These are phyloP conservation scores for Canis aureus DNA, from an alignment of 2,113 vertebrate genomes.

Conservation along the genomic window DNA sequence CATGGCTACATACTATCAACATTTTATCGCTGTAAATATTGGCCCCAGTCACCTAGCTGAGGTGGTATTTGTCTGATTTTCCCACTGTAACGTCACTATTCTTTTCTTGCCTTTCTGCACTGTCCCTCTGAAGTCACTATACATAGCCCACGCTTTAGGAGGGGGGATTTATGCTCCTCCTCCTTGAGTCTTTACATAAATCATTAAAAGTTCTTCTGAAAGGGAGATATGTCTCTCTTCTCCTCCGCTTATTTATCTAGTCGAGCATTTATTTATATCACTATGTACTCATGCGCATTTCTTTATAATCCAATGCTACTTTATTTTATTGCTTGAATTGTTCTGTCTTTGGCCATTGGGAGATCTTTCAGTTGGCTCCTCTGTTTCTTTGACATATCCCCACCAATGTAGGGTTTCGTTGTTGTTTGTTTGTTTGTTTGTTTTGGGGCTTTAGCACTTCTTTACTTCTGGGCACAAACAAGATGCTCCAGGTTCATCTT, in stretches of 20 bases:
- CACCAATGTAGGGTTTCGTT: neutral
- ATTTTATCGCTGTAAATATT: neutral
- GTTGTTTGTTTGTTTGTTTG: neutral
- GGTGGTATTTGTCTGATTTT: neutral
- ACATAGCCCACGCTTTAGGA: neutral
- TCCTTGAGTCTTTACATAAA: neutral
- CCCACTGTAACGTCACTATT: neutral
- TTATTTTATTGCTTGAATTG: neutral
- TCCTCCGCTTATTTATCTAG: neutral
- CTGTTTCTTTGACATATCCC: neutral
- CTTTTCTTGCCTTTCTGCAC: neutral
- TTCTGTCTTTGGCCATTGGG: neutral
- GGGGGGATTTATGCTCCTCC: neutral
- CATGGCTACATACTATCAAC: neutral
- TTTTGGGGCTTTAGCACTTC: neutral
- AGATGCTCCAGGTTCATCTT: neutral
- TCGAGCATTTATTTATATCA: neutral
- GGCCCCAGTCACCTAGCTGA: neutral
- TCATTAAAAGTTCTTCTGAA: conserved; percentile 17
- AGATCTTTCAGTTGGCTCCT: neutral
- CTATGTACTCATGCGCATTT: neutral
- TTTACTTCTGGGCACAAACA: neutral
- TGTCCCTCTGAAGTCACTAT: neutral
- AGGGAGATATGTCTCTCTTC: neutral
- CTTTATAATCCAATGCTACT: neutral